Base-by-base conservation (phyloP, 30 jellyfish, hydroid and myxozoan genomes). In the Pseudorhiza aurosa region DNA sequence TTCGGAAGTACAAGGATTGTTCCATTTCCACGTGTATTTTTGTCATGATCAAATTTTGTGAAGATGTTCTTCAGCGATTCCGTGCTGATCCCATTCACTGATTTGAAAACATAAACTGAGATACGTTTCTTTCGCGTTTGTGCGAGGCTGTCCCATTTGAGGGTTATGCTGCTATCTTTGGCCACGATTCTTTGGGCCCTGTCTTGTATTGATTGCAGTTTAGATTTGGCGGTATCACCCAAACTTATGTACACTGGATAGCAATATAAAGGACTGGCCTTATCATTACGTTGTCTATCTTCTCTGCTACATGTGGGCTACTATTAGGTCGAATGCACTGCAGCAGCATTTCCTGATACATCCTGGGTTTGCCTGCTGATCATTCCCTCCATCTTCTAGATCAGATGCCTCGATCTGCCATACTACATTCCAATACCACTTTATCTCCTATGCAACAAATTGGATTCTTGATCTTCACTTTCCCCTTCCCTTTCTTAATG, bases 271-370 rank as follows among this genome's bases (percentile, higher is more conserved):
- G 89, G 71, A 29, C 70, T 77, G 71, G 82, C 71, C 71, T 58
- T 33, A 60, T 77, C 69, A 77, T 43, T 59, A 19, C 57, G 64
- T 77, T 59, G 70, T 57, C 40, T 58, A 77, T 60, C 89, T 53
- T 42, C 81, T 77, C 82, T 77, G 89, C 89, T 77, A 59, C 70
- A 27, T 42, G 81, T 33, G 71, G 81, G 44, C 78, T 77, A 77
- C 40, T 77, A 77, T 22, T 32, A 17, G 81, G 72, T 77, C 79
- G 81, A 59, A 60, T 59, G 36, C 89, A 71, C 39, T 77, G 89
- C 89, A 77, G 79, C 89, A 77, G 89, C n/a, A n/a, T n/a, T n/a
- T n/a, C n/a, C n/a, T n/a, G n/a, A n/a, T n/a, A n/a, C n/a, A n/a
- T n/a, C n/a, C n/a, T n/a, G n/a, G n/a, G n/a, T n/a, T n/a, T n/a